A percentile compares a stretch with the other conserved stretches of the same genome.
Conservation (phyloP, 2,113 vertebrate genomes). For the Saccopteryx leptura region DNA sequence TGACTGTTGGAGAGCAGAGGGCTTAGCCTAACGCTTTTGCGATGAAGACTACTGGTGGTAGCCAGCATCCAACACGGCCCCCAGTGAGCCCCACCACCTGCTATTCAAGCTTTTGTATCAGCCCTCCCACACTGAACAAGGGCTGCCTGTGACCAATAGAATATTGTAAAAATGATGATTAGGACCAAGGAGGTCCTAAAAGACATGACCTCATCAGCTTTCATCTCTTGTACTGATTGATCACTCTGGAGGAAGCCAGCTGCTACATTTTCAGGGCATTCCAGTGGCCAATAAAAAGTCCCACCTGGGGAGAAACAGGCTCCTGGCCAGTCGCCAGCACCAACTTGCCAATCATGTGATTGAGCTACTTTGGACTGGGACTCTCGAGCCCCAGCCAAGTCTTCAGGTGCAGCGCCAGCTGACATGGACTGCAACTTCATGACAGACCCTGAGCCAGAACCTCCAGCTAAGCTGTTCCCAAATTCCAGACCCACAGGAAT, state of each 20-base stretch:
- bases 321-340: background rate
- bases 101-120: background rate
- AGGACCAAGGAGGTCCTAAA: background rate
- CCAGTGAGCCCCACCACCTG: background rate
- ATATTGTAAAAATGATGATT: background rate
- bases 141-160: background rate
- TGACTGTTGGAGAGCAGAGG: background rate
- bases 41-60: background rate
- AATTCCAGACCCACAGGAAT: background rate
- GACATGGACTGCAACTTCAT: background rate
- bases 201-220: background rate
- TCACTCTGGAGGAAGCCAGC: background rate
- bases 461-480: background rate
- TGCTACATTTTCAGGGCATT: background rate
- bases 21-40: background rate
- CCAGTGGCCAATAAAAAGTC: background rate
- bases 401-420: background rate
- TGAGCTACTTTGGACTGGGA: too few relatives aligned
- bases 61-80: background rate
- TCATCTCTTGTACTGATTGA: background rate
- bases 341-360: background rate
- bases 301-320: background rate
- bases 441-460: background rate
- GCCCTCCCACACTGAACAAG: background rate
- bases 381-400: background rate